Conservation (phyloP, 2,113 vertebrate genomes). For the Puffinus mauretanicus region DNA sequence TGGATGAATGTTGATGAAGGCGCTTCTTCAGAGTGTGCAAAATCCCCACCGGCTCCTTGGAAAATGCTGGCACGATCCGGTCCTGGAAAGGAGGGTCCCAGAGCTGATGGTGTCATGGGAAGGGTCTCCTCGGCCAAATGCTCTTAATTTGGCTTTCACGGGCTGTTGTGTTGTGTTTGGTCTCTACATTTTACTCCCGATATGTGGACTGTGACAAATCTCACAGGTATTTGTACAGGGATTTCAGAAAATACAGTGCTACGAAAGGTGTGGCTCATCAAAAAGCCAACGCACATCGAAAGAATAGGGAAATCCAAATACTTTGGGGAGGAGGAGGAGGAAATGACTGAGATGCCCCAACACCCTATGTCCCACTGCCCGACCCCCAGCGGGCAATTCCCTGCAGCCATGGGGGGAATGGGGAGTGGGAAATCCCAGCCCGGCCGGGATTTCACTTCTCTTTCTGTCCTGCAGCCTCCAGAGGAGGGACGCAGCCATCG, state of each 20-base stretch:
- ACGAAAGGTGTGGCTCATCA: background rate
- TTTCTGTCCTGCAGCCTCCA: background rate
- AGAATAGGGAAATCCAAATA: background rate
- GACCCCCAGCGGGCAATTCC: background rate
- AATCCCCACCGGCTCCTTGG: background rate
- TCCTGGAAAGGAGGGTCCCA: background rate
- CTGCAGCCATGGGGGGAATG: accelerated
- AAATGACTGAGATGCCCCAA: background rate
- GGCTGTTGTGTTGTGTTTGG: background rate
- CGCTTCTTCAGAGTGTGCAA: background rate
- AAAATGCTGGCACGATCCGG: accelerated
- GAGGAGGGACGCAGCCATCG: background rate
- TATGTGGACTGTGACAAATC: accelerated
- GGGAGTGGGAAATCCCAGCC: background rate
- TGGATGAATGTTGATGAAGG: background rate
- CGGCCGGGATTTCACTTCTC: too few species aligned
- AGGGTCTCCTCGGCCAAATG: background rate
- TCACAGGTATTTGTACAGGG: background rate
- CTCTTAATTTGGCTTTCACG: accelerated
- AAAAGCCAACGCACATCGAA: background rate
- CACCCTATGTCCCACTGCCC: accelerated
- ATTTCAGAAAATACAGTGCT: background rate
- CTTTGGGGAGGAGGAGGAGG: background rate
- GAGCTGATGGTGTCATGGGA: background rate
- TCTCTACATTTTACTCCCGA: accelerated